Percentiles rank a stretch among this genome's conserved stretches.
phyloP scores from a whole-genome alignment of 2,113 vertebrate genomes.

The Paradisaea rubra region DNA sequence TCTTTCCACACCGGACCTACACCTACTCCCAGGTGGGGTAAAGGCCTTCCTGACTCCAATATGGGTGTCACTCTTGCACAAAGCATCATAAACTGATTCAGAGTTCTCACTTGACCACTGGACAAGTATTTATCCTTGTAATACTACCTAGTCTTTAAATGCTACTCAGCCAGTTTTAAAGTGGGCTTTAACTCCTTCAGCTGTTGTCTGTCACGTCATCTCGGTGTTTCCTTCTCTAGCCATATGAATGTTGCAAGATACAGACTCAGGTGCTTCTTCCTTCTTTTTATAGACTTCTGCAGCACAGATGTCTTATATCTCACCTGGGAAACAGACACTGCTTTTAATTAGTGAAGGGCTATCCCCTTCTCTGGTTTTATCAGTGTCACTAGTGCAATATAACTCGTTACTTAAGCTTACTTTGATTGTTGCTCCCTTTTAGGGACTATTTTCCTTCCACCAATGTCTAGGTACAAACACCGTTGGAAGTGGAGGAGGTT shows the following conservation, averaged over 20 bases:
- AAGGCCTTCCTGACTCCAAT: neutral
- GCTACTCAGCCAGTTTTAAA: neutral
- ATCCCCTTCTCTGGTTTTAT: neutral
- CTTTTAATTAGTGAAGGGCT: neutral
- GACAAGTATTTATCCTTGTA: neutral
- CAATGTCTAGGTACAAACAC: neutral
- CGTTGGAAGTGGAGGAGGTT: neutral
- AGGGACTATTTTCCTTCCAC: neutral
- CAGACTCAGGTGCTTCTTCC: neutral
- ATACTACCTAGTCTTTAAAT: neutral
- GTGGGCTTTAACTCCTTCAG: neutral
- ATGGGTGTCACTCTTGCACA: neutral
- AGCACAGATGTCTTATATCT: neutral
- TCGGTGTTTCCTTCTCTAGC: neutral
- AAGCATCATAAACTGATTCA: neutral
- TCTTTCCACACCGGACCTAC: neutral
- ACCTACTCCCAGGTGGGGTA: neutral
- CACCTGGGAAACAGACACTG: neutral
- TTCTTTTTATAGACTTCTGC: neutral
- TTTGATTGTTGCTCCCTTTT: neutral
- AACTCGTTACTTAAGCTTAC: neutral
- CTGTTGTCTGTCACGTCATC: neutral
- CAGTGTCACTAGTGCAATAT: neutral
- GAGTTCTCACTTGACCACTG: neutral
- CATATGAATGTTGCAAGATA: neutral